Evolutionary conservation across 2,888 invertebrate species (phyloP).

Genomic region (Mylabris sibirica): DNA sequence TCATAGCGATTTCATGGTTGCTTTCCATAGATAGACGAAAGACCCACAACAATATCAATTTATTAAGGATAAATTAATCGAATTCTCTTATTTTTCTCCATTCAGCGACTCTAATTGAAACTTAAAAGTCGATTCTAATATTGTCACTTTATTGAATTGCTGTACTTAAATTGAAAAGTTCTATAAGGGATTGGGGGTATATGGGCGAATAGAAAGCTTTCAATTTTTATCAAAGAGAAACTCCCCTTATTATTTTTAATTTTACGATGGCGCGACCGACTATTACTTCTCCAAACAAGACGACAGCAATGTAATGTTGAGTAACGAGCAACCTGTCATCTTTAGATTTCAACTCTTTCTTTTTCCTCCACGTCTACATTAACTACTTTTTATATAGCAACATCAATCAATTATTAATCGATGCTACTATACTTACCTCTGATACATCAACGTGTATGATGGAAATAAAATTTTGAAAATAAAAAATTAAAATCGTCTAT

Average conservation of each 20-base stretch:
- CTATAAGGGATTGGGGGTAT: not conserved
- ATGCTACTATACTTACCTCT: conserved; percentile 31
- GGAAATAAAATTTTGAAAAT: not conserved
- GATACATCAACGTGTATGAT: conserved; percentile 14
- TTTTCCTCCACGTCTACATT: conserved; percentile 42
- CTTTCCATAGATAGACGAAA: not conserved
- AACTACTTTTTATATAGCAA: conserved; percentile 41
- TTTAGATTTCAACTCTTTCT: conserved; percentile 47
- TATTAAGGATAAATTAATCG: conserved; percentile 16
- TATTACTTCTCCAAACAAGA: conserved; percentile 49
- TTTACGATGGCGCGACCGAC: conserved; percentile 44
- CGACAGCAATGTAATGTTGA: conserved; percentile 44
- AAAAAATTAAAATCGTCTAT: not conserved
- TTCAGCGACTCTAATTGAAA: not conserved
- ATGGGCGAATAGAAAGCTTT: conserved; percentile 2
- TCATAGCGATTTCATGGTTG: no score
- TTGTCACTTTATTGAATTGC: not conserved
- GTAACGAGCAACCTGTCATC: conserved; percentile 50
- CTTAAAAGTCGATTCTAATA: not conserved
- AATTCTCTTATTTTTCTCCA: not conserved
- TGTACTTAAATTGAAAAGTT: not conserved
- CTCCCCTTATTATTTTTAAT: conserved; percentile 49
- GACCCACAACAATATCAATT: conserved; percentile 13
- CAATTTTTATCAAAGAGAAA: conserved; percentile 40
- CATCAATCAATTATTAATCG: conserved; percentile 48